Base-by-base conservation (phyloP, 2,888 invertebrate species). In the Drosophila antonietae region DNA sequence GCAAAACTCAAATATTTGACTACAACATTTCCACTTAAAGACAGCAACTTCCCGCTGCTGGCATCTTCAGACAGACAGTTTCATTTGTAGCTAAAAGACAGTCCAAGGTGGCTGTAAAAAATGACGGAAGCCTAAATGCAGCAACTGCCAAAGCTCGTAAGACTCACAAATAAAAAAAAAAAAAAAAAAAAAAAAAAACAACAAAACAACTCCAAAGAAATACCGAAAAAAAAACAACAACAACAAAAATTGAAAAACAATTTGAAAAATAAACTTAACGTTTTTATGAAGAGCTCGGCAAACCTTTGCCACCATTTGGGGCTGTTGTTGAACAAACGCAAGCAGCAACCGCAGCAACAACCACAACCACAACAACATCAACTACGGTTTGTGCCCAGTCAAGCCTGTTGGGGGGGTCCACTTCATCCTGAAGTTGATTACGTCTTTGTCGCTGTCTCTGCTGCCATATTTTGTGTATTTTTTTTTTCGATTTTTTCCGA, bases 401-500 rank as follows among this genome's bases (percentile, higher is more conserved):
- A 87, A 89, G 88, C 84, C 89, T 83, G 87, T 75, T 84, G 78
- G 69, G 68, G 56, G 68, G 68, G 73, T 35, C 51, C 73, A 89
- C 89, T 87, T 89, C 85, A 87, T 84, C 89, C 89, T 89, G 88
- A 84, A 86, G 89, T 89, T 88, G 89, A 89, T 89, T 84, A 84
- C 83, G 89, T 87, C 82, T 72, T 73, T 80, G 88, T 68, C 65
- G 51, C 63, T 55, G 55, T 55, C 28, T 59, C 68, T 66, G 53
- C 63, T 68, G 79, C 75, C 75, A 80, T 82, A 73, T 82, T 73
- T 70, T 53, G 59, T 60, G 23, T 46, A 8, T 46, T 46, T 44
- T 46, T 20, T 41, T 39, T 58, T 62, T 47, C 18, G 28, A 31
- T 44, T n/a, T 41, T 37, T 57, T 61, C 18, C 49, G 20, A 18